Evolutionary conservation across 2,113 vertebrate species (phyloP), one percentile per base, ranked within the genome.

Genomic region (Phaethon lepturus): DNA sequence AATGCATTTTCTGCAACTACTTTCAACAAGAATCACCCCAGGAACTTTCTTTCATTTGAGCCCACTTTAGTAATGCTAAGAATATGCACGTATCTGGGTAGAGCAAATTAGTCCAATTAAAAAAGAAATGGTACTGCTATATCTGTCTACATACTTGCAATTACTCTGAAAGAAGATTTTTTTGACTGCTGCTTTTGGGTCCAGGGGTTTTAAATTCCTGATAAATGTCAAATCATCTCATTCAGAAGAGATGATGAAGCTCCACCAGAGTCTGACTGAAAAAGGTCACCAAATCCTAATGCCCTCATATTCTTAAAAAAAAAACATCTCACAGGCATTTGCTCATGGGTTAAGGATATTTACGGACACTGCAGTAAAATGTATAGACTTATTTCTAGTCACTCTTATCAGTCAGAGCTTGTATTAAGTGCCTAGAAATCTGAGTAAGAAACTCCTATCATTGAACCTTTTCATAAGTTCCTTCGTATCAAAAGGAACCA

Each of bases 251-350:
- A 85, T 50, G 90, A 95, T 82, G 73, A 92, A 92, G 83, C 62
- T 95, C 49, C 19, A 87, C 23, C 20, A 91, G 40, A 68, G 33
- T 78, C n/a, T 66, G 73, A 85, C 44, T 64, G 75, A 91, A 93
- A 94, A 95, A 96, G 73, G 87, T 95, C 95, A 94, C 63, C 60
- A 95, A 86, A 93, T 79, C 86, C 66, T 94, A 95, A 79, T 35
- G 68, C 49, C 79, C 49, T 81, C 59, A 74, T 66, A 84, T 47
- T 87, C 89, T 71, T 91, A 47, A 91, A 91, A 95, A 82, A 75
- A 95, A 82, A 8, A 38, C 38, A 38, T 8, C 42, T 90, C 53
- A 53, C 3, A 86, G 44, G 40, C 53, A 31, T 90, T 85, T 45
- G 25, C 73, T 96, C 40, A 49, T 90, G 69, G 31, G 40, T 44